A percentile compares a stretch with the other conserved stretches of the same genome.
These are phyloP conservation scores for Phania funesta DNA, from an alignment of 2,888 invertebrate genomes.

Conservation along the genomic window DNA sequence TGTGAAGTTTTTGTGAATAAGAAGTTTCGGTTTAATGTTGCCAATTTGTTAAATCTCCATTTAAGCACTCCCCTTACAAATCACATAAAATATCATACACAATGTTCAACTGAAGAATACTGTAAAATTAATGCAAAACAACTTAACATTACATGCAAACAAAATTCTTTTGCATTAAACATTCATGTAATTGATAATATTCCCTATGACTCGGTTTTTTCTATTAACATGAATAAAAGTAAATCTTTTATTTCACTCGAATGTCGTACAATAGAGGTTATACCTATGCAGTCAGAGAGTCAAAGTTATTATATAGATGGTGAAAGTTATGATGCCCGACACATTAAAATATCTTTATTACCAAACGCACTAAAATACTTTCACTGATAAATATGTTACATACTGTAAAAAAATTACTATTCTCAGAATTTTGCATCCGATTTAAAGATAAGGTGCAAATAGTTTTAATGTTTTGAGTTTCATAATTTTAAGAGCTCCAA, in stretches of 20 bases:
- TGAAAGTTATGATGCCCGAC: conserved; percentile 93
- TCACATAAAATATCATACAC: conserved; percentile 61
- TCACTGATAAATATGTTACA: no score
- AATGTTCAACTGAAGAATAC: conserved; percentile 68
- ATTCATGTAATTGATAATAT: conserved; percentile 71
- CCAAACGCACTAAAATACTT: conserved; percentile 81
- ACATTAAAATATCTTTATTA: conserved; percentile 88
- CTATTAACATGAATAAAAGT: conserved; percentile 70
- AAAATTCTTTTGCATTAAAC: conserved; percentile 75
- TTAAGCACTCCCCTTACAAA: background rate
- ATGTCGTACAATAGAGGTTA: conserved; percentile 73
- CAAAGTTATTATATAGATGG: conserved; percentile 90
- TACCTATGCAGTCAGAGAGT: conserved; percentile 61
- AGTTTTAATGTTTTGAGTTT: no score
- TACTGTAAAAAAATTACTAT: no score
- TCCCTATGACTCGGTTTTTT: conserved; percentile 71
- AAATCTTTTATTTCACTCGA: conserved; percentile 68
- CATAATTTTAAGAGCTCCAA: no score
- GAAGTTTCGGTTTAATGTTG: conserved; percentile 11
- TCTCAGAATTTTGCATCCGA: no score
- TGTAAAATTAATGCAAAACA: conserved; percentile 72
- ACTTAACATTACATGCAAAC: conserved; percentile 70
- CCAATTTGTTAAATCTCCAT: conserved; percentile 8
- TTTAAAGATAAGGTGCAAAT: no score
- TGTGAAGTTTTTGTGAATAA: conserved; percentile 81